phyloP scores from a whole-genome alignment of 2,113 vertebrate species.

The Probosciger aterrimus region DNA sequence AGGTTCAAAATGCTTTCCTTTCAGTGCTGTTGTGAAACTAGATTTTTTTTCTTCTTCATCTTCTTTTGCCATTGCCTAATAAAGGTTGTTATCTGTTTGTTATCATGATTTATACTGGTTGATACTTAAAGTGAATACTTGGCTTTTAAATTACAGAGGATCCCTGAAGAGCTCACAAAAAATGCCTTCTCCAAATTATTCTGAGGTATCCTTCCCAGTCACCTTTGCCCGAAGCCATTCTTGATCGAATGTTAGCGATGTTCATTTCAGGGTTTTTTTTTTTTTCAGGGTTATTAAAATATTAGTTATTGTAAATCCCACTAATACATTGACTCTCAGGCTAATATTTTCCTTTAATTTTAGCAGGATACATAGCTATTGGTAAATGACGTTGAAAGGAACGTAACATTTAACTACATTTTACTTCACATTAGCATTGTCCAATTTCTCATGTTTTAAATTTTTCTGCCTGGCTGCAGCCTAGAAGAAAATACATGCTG shows the following conservation, averaged over 20 bases:
- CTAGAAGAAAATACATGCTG: conserved; percentile 75
- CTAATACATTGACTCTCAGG: conserved; percentile 41
- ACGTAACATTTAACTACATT: conserved; percentile 72
- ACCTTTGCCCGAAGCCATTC: conserved; percentile 45
- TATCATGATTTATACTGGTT: not conserved
- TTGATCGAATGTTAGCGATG: not conserved
- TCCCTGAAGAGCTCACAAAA: not conserved
- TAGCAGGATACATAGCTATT: conserved; percentile 58
- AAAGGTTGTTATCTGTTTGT: not conserved
- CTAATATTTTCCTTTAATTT: conserved; percentile 74
- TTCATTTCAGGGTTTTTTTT: conserved; percentile 20
- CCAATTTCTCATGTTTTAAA: conserved; percentile 77
- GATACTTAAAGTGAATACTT: conserved; percentile 17
- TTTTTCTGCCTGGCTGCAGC: conserved; percentile 78
- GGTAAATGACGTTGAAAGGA: conserved; percentile 72
- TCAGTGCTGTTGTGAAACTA: not conserved
- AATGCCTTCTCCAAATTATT: not conserved
- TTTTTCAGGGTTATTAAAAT: conserved; percentile 65
- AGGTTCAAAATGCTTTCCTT: not conserved
- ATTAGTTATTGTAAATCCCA: conserved; percentile 59
- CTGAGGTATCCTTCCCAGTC: not conserved
- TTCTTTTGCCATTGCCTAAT: not conserved
- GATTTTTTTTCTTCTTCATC: not conserved
- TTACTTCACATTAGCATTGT: conserved; percentile 75
- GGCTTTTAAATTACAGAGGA: conserved; percentile 25